Conservation (phyloP, 2,113 vertebrate genomes). For the Donacobius atricapilla region DNA sequence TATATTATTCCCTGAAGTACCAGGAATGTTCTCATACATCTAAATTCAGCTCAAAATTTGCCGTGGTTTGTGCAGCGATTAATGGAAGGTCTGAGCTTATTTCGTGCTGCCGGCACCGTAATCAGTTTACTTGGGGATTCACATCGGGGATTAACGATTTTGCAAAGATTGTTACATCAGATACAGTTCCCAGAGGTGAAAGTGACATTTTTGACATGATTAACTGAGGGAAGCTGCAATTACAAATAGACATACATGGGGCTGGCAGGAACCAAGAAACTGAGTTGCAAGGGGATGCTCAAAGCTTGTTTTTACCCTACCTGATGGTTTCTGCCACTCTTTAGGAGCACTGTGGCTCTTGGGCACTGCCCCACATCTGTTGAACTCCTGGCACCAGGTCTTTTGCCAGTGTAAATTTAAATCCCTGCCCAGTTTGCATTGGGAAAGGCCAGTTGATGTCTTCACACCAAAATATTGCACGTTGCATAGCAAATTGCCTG, state of each 20-base stretch:
- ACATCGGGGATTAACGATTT: constrained; percentile 14
- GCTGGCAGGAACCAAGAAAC: background rate
- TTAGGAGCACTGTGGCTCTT: background rate
- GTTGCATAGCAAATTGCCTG: background rate
- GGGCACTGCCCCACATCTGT: background rate
- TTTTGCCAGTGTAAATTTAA: background rate
- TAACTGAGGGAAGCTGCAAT: constrained; percentile 3
- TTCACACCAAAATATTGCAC: constrained; percentile 25
- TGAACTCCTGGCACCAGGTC: background rate
- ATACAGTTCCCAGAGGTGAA: background rate
- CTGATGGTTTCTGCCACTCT: background rate
- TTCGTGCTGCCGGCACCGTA: accelerated
- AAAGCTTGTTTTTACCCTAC: background rate
- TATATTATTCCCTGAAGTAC: constrained; percentile 12
- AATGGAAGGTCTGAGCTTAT: constrained; percentile 15
- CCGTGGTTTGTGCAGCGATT: background rate
- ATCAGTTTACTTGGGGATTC: constrained; percentile 40
- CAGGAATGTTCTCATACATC: background rate
- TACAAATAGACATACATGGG: constrained; percentile 17
- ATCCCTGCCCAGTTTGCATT: background rate
- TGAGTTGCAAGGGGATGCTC: background rate
- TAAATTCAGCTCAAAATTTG: constrained; percentile 34
- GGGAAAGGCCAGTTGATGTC: background rate
- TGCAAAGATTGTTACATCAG: background rate
- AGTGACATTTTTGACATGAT: constrained; percentile 33